Percentiles rank a stretch among this genome's conserved stretches.
Evolutionary conservation across 1,140 invertebrate species (phyloP).

Genomic region (Piezodorus guildinii): DNA sequence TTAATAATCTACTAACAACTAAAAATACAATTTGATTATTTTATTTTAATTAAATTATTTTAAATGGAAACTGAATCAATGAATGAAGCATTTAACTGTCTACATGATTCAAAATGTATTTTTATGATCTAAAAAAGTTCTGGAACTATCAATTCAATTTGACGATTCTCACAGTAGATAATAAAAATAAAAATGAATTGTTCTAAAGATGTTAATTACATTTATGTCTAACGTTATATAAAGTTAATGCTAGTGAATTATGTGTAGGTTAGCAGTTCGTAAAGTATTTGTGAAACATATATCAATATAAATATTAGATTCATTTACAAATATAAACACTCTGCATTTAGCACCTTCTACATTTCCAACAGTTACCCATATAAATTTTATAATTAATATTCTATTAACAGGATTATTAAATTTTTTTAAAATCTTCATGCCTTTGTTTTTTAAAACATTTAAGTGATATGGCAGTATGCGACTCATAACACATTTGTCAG

Average conservation of each 20-base stretch:
- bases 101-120: too few species aligned
- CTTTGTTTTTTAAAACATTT: too few species aligned
- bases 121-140: too few species aligned
- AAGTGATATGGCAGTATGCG: slow-evolving; percentile 4
- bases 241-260: slow-evolving; percentile 7
- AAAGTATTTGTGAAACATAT: slow-evolving; percentile 10
- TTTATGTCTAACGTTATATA: slow-evolving; percentile 15
- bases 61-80: too few species aligned
- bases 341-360: slow-evolving; percentile 9
- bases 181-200: slow-evolving; percentile 4
- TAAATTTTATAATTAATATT: too few species aligned
- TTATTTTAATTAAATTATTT: too few species aligned
- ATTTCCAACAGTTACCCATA: neutral
- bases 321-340: slow-evolving; percentile 14
- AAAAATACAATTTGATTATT: slow-evolving; percentile 15
- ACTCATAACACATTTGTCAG: slow-evolving; percentile 10
- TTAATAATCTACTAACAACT: slow-evolving; percentile 13
- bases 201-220: slow-evolving; percentile 13
- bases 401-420: too few species aligned
- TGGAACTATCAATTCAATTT: too few species aligned
- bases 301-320: slow-evolving; percentile 13
- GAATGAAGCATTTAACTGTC: too few species aligned
- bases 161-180: too few species aligned
- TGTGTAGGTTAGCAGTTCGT: slow-evolving; percentile 11
- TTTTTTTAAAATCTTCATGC: too few species aligned